These are phyloP conservation scores for Noctua fimbriata DNA, from an alignment of 2,888 invertebrate genomes.

Conservation along the genomic window DNA sequence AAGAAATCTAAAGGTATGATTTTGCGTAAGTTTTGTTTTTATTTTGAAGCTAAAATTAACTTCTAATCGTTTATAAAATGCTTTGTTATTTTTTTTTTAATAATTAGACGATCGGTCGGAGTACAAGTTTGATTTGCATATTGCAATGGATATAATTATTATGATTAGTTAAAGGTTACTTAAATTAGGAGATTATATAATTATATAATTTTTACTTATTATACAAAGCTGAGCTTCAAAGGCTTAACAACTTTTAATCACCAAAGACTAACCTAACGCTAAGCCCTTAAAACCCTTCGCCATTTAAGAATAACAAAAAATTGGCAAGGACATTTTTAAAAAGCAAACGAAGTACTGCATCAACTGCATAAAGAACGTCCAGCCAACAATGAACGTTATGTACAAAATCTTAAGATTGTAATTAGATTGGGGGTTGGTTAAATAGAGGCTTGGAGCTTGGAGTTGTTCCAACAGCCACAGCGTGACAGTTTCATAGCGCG, in stretches of 20 bases:
- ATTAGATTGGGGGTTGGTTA: constrained; percentile 43
- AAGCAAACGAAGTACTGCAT: constrained; percentile 51
- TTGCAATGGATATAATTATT: background rate
- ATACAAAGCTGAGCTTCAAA: background rate
- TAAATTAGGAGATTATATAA: background rate
- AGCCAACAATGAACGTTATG: constrained; percentile 46
- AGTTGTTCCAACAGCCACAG: constrained; percentile 70
- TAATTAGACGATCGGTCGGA: no score
- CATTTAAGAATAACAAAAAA: constrained; percentile 61
- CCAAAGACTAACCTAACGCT: constrained; percentile 21
- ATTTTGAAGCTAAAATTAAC: background rate
- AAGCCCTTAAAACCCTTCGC: constrained; percentile 45
- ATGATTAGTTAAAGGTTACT: background rate
- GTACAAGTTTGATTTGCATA: background rate
- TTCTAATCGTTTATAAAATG: background rate
- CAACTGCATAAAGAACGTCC: constrained; percentile 42
- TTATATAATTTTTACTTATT: background rate
- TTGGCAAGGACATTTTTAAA: constrained; percentile 52
- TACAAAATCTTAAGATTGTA: constrained; percentile 44
- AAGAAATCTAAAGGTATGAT: background rate
- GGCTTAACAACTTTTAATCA: constrained; percentile 31
- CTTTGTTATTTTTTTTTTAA: background rate
- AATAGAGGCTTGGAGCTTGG: constrained; percentile 62
- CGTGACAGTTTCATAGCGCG: constrained; percentile 77
- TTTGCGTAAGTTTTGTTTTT: background rate